phyloP scores from a whole-genome alignment of 2,888 invertebrate species.

The Chymomyza amoena region DNA sequence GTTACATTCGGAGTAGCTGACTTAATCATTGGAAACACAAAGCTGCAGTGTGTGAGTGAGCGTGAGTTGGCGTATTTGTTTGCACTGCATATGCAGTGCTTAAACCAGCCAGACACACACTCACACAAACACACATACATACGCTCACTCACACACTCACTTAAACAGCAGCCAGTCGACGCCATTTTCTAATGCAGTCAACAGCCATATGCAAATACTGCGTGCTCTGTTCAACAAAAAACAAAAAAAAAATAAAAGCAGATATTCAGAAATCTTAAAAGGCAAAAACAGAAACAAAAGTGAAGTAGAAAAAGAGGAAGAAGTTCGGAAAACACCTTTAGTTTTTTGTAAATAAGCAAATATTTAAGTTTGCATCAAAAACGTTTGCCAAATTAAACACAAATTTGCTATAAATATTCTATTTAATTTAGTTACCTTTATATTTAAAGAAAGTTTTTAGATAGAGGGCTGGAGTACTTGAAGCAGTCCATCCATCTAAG shows the following conservation, averaged over 20 bases:
- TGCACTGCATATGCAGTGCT: constrained; percentile 59
- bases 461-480: not conserved
- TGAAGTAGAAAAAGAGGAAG: not conserved
- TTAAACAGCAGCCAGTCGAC: not conserved
- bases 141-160: not conserved
- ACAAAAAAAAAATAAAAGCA: not conserved
- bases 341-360: not conserved
- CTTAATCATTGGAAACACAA: too few relatives aligned
- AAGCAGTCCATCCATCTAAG: not conserved
- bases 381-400: not conserved
- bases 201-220: constrained; percentile 62
- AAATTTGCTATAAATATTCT: not conserved
- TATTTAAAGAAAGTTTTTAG: not conserved
- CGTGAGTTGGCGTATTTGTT: constrained; percentile 1
- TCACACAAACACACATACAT: too few relatives aligned
- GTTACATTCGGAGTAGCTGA: too few relatives aligned
- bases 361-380: not conserved
- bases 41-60: not conserved
- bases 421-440: not conserved
- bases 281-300: constrained; percentile 34
- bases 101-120: constrained; percentile 34
- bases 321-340: not conserved
- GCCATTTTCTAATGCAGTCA: constrained; percentile 41
- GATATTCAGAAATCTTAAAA: constrained; percentile 49
- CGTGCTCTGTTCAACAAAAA: not conserved